Conservation (phyloP, 2,888 invertebrate genomes). For the Gordius sp. region DNA sequence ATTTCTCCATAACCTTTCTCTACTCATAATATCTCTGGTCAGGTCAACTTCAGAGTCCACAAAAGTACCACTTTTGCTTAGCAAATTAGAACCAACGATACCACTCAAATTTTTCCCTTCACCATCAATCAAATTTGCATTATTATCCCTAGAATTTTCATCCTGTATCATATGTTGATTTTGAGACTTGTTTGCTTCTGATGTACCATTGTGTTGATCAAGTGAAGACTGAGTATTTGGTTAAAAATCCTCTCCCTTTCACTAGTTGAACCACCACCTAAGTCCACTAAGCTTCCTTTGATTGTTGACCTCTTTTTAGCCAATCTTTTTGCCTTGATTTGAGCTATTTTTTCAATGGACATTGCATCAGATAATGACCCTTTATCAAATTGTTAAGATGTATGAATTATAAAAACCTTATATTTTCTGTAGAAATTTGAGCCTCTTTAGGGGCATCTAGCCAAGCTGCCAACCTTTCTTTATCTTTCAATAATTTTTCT, state of each 20-base stretch:
- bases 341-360: constrained; percentile 91
- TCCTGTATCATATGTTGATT: background rate
- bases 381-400: too few relatives aligned
- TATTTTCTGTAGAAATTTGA: constrained; percentile 68
- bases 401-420: constrained; percentile 42
- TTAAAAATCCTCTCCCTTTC: too few relatives aligned
- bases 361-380: constrained; percentile 80
- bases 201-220: background rate
- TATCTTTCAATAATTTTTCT: constrained; percentile 58
- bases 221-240: too few relatives aligned
- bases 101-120: background rate
- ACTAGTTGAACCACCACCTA: constrained; percentile 20
- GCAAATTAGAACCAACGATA: background rate
- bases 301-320: constrained; percentile 85
- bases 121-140: background rate
- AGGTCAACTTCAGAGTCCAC: constrained; percentile 78
- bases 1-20: constrained; percentile 26
- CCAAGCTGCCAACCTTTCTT: constrained; percentile 70
- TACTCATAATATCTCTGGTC: constrained; percentile 76
- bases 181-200: too few relatives aligned
- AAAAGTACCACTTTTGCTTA: constrained; percentile 30
- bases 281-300: constrained; percentile 38
- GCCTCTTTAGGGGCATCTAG: constrained; percentile 80
- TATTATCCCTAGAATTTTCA: background rate
- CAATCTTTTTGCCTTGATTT: constrained; percentile 79